Evolutionary conservation across 2,797 vertebrate genomes (phyloP), one percentile per base, ranked within the genome.

Genomic region (Sphaeramia orbicularis): DNA sequence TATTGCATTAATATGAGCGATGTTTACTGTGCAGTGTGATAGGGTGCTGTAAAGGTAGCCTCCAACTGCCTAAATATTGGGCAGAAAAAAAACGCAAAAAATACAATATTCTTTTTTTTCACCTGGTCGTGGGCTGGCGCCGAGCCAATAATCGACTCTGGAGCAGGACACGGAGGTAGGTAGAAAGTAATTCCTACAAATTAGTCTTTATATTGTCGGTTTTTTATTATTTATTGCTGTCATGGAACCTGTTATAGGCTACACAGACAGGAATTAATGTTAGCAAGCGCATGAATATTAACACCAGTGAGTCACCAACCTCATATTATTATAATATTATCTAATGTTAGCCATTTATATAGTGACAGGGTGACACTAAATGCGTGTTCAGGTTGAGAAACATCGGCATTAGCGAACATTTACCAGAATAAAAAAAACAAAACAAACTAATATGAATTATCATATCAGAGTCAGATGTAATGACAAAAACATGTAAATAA

Each of bases 161-260:
- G 92, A 95, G 93, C 92, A 90, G 85, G 92, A 94, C 79, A 84
- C 90, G 84, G 93, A 94, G 91, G 93, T 94, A 79, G 50, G 90
- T 50, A 48, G 45, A 65, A 36, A 35, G 30, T 3, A n/a, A 42
- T 54, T 55, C 7, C 10, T 9, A 5, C 1, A 11, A 58, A 50
- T 14, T 48, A 69, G 44, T 74, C 37, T 74, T 27, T 4, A 45
- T 56, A 15, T 10, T 56, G 47, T 52, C 27, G 53, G 8, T 8
- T 60, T 57, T 58, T 35, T 3, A 30, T 6, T 42, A 44, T 63
- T 48, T 48, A 19, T 61, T 40, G 24, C 27, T 68, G 43, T 62
- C 44, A n/a, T 44, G 49, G 37, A 65, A 75, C 47, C 73, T 71
- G 71, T 24, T 41, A n/a, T n/a, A 24, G 4, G 21, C 21, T 6